phyloP scores from a whole-genome alignment of 1,140 invertebrate genomes.

The Lordiphosa collinella region DNA sequence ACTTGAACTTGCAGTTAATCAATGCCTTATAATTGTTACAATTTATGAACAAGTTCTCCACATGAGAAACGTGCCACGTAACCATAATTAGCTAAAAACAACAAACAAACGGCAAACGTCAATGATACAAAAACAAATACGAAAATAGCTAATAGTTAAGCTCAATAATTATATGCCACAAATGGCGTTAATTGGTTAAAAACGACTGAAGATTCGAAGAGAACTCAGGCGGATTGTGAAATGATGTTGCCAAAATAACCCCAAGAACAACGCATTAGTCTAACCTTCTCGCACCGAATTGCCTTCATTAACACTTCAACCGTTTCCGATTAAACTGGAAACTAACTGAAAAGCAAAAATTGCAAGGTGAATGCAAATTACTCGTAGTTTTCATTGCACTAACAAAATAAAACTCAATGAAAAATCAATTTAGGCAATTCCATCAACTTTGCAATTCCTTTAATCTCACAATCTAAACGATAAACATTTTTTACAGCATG shows the following conservation, averaged over 20 bases:
- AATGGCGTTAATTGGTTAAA: slow-evolving; percentile 57
- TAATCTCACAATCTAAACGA: slow-evolving; percentile 1
- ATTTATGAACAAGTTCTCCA: slow-evolving; percentile 45
- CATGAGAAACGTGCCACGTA: slow-evolving; percentile 32
- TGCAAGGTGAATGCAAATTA: slow-evolving; percentile 7
- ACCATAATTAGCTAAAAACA: slow-evolving; percentile 40
- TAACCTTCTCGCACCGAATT: slow-evolving; percentile 25
- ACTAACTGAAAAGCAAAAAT: slow-evolving; percentile 8
- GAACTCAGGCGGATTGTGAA: slow-evolving; percentile 10
- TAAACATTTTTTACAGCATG: slow-evolving; percentile 33
- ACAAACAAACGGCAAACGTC: slow-evolving; percentile 13
- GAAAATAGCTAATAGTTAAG: slow-evolving; percentile 39
- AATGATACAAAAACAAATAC: slow-evolving; percentile 18
- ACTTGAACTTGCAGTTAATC: slow-evolving; percentile 31
- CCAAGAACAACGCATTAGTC: slow-evolving; percentile 11
- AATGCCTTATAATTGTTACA: slow-evolving; percentile 58
- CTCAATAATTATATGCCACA: slow-evolving; percentile 39
- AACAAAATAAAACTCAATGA: slow-evolving; percentile 17
- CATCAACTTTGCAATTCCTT: neutral
- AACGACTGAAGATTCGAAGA: slow-evolving; percentile 28
- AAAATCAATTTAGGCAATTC: slow-evolving; percentile 26
- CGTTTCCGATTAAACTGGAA: slow-evolving; percentile 43
- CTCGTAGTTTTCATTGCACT: slow-evolving; percentile 11
- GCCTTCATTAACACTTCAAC: slow-evolving; percentile 49
- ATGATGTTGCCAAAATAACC: slow-evolving; percentile 38